Conservation (phyloP, 2,113 vertebrate species). For the Toxostoma redivivum region DNA sequence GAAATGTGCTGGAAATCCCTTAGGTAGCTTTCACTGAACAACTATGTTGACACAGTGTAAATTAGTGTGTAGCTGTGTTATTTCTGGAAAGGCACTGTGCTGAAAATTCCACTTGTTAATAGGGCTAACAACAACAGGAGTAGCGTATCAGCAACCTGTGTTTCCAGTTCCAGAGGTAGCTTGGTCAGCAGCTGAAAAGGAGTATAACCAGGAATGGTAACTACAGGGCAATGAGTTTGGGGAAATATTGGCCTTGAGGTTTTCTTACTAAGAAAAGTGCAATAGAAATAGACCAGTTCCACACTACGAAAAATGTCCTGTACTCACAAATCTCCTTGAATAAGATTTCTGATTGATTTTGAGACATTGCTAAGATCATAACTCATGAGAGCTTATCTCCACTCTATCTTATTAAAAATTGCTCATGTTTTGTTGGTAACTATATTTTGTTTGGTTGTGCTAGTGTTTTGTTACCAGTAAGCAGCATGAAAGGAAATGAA, state of each 20-base stretch:
- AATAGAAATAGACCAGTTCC: not conserved
- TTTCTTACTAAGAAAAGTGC: not conserved
- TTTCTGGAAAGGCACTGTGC: not conserved
- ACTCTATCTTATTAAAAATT: not conserved
- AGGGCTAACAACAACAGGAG: not conserved
- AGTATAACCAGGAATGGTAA: not conserved
- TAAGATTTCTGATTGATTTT: not conserved
- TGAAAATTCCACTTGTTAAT: not conserved
- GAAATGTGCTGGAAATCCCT: not conserved
- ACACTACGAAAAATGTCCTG: not conserved
- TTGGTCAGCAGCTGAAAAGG: not conserved
- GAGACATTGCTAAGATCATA: not conserved
- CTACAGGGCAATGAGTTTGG: not conserved
- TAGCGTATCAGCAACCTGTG: not conserved
- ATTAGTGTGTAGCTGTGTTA: not conserved
- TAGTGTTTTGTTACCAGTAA: not conserved
- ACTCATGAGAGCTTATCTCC: not conserved
- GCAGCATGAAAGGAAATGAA: not conserved
- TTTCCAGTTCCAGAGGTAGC: not conserved
- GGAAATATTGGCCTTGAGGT: not conserved
- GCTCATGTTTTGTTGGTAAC: not conserved
- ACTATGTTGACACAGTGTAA: not conserved
- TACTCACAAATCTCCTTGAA: not conserved
- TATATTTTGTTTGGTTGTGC: not conserved
- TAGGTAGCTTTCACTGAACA: not conserved